Evolutionary conservation across 2,797 vertebrate genomes (phyloP).

Genomic region (Takifugu ocellatus): DNA sequence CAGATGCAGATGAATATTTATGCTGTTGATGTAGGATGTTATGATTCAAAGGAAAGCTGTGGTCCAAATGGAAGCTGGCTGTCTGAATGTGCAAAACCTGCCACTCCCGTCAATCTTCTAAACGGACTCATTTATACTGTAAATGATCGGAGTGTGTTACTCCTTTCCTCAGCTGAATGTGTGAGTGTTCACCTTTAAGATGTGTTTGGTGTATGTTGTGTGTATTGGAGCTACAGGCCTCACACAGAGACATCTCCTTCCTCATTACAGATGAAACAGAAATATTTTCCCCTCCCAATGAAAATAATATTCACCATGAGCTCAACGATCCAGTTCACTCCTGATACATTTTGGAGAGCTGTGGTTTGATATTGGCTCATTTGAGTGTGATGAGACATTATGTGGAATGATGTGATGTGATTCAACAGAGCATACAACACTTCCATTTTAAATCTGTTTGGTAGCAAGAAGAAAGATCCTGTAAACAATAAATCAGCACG

Average conservation of each 20-base stretch:
- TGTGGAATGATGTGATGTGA: conserved; percentile 46
- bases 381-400: conserved; percentile 33
- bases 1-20: no score
- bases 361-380: conserved; percentile 26
- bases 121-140: no score
- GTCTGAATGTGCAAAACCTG: no score
- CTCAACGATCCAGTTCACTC: conserved; percentile 19
- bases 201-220: background rate
- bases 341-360: conserved; percentile 25
- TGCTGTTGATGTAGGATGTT: no score
- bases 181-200: no score
- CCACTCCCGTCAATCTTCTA: no score
- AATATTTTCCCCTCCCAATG: conserved; percentile 3
- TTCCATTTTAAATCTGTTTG: conserved; percentile 29
- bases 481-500: conserved; percentile 44
- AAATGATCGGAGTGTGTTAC: no score
- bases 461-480: conserved; percentile 5
- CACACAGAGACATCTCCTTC: background rate
- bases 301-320: conserved; percentile 10
- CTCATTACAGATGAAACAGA: conserved; percentile 7
- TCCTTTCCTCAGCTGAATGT: no score
- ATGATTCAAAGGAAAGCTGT: no score
- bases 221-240: background rate
- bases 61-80: no score
- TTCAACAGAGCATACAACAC: conserved; percentile 41